These are phyloP conservation scores for Heliothis virescens DNA, from an alignment of 1,140 invertebrate species.

Conservation along the genomic window DNA sequence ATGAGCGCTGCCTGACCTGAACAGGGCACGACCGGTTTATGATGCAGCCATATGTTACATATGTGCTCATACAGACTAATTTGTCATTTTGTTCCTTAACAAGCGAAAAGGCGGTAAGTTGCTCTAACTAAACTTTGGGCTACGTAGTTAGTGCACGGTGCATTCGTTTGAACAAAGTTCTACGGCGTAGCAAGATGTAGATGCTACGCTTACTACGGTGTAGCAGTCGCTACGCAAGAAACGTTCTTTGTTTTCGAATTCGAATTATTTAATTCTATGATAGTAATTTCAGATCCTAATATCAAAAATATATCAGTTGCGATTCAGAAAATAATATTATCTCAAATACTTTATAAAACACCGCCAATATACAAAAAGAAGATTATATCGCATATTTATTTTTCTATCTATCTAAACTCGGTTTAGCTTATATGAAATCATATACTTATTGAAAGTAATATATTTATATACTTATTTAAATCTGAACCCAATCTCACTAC, in stretches of 20 bases:
- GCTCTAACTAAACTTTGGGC: not conserved
- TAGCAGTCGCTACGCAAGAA: not conserved
- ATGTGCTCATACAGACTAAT: not conserved
- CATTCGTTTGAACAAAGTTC: not conserved
- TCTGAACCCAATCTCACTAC: no score
- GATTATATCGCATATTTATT: no score
- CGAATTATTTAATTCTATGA: no score
- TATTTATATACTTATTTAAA: no score
- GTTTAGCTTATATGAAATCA: no score
- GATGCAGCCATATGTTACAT: slow-evolving; percentile 6
- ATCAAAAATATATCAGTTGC: no score
- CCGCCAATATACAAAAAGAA: no score
- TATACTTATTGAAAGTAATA: no score
- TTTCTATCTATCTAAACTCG: no score
- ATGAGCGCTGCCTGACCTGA: slow-evolving; percentile 58
- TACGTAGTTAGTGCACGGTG: not conserved
- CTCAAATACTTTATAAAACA: no score
- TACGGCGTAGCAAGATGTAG: slow-evolving; percentile 4
- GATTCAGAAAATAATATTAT: no score
- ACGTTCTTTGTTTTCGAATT: not conserved
- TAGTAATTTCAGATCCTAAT: no score
- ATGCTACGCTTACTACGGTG: not conserved
- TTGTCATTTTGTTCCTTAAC: slow-evolving; percentile 1
- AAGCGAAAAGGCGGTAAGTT: not conserved
- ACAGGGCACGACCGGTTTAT: slow-evolving; percentile 8